phyloP scores from a whole-genome alignment of 2,888 invertebrate genomes.

The Timandra comae region DNA sequence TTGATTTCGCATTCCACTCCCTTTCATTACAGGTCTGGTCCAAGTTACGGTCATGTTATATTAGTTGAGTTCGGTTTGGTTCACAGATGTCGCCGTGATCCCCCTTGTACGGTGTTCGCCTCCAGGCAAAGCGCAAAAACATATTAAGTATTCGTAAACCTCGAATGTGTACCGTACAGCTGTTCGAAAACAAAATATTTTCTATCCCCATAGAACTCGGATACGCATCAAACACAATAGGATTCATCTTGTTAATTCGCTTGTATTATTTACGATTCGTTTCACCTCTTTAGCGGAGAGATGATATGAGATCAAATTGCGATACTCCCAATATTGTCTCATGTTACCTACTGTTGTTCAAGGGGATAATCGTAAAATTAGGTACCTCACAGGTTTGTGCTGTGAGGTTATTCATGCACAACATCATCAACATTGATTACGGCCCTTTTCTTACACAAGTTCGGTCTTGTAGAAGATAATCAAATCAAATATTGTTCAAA shows the following conservation, averaged over 20 bases:
- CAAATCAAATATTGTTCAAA: conserved; percentile 29
- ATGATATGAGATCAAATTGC: conserved; percentile 62
- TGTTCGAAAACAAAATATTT: conserved; percentile 19
- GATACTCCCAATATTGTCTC: conserved; percentile 65
- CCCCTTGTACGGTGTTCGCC: conserved; percentile 33
- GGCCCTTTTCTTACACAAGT: conserved; percentile 4
- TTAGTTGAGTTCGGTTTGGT: conserved; percentile 44
- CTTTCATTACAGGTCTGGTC: conserved; percentile 43
- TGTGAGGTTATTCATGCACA: conserved; percentile 4
- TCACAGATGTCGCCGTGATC: conserved; percentile 54
- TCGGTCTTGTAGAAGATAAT: conserved; percentile 9
- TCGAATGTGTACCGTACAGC: conserved; percentile 35
- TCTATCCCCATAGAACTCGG: conserved; percentile 26
- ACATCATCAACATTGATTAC: conserved; percentile 2
- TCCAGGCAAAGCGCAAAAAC: conserved; percentile 43
- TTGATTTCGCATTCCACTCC: conserved; percentile 19
- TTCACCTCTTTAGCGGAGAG: conserved; percentile 57
- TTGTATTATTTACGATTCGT: conserved; percentile 68
- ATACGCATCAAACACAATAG: conserved; percentile 42
- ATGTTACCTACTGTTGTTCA: conserved; percentile 55
- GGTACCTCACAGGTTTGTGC: conserved; percentile 22
- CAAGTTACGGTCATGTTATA: conserved; percentile 51
- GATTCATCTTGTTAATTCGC: conserved; percentile 63
- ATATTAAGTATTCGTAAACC: conserved; percentile 20
- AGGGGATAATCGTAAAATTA: conserved; percentile 42